Evolutionary conservation across 2,888 invertebrate species (phyloP).

Genomic region (Siphlonurus alternatus): DNA sequence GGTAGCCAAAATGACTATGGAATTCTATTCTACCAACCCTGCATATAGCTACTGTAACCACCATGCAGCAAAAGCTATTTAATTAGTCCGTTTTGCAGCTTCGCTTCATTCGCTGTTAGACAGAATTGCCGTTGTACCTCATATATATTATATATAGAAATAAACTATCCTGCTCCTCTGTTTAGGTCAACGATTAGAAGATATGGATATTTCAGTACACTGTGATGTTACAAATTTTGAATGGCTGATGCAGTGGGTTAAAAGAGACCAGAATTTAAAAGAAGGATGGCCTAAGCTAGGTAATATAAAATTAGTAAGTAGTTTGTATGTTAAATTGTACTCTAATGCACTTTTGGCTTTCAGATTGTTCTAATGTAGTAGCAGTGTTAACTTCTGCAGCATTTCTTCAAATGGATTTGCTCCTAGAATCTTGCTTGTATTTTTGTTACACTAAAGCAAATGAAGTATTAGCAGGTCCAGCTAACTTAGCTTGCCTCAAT

Average conservation of each 20-base stretch:
- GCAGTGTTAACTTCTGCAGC: conserved; percentile 89
- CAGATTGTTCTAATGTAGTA: conserved; percentile 69
- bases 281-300: conserved; percentile 41
- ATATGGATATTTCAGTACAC: conserved; percentile 93
- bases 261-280: conserved; percentile 46
- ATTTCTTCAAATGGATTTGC: conserved; percentile 82
- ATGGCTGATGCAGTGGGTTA: conserved; percentile 95
- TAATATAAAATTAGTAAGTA: conserved; percentile 10
- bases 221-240: conserved; percentile 93
- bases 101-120: no score
- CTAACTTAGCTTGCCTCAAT: conserved; percentile 76
- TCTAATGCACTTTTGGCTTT: not conserved
- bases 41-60: no score
- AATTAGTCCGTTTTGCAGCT: no score
- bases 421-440: conserved; percentile 68
- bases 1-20: no score
- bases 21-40: no score
- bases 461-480: conserved; percentile 69
- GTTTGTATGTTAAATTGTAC: not conserved
- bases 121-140: no score
- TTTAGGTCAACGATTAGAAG: conserved; percentile 52
- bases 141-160: no score
- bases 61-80: no score
- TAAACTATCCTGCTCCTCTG: no score
- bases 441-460: conserved; percentile 77